phyloP scores from a whole-genome alignment of 2,797 vertebrate genomes.

The Phalanger gymnotis region DNA sequence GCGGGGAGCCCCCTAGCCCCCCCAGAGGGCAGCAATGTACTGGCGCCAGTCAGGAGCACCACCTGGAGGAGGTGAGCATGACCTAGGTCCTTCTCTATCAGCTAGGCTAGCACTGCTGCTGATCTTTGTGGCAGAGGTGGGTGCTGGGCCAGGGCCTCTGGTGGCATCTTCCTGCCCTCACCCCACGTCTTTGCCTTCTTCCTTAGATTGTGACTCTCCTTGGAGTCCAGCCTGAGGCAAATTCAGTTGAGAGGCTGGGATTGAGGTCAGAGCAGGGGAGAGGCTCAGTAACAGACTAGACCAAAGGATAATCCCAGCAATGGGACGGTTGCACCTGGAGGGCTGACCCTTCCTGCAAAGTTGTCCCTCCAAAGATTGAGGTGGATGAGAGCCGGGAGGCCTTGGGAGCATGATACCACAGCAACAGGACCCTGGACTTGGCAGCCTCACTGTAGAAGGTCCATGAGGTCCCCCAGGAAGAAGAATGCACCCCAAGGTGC shows the following conservation, averaged over 20 bases:
- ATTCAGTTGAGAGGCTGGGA: neutral
- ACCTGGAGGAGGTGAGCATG: neutral
- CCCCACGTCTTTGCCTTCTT: neutral
- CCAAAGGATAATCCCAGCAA: neutral
- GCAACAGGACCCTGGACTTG: neutral
- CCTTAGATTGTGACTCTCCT: neutral
- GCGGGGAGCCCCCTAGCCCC: conserved; percentile 81
- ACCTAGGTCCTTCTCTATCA: conserved; percentile 22
- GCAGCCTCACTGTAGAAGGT: neutral
- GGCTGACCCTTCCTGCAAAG: neutral
- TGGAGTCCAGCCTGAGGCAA: neutral
- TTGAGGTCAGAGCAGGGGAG: neutral
- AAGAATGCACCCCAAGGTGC: too few species aligned
- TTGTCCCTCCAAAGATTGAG: neutral
- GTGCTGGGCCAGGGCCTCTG: neutral
- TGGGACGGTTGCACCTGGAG: neutral
- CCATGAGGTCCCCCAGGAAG: neutral
- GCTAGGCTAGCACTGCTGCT: neutral
- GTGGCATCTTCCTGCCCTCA: neutral
- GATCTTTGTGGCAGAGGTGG: neutral
- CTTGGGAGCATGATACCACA: neutral
- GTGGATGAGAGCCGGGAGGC: neutral
- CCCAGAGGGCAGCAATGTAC: neutral
- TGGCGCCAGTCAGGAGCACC: neutral
- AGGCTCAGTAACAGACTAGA: neutral